Evolutionary conservation across 1,140 invertebrate species (phyloP).

Genomic region (Patella vulgata): DNA sequence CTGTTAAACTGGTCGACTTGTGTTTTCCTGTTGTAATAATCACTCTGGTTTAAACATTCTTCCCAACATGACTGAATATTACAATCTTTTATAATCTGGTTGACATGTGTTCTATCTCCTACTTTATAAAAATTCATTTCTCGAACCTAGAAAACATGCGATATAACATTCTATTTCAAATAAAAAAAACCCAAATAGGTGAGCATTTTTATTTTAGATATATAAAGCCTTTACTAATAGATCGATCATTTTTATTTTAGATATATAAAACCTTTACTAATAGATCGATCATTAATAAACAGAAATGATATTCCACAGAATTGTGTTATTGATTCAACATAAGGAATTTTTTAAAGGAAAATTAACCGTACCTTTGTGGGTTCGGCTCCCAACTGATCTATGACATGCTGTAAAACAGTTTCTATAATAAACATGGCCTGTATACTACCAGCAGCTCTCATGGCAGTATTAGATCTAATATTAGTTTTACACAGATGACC

Average conservation of each 20-base stretch:
- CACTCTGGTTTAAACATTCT: conserved; percentile 78
- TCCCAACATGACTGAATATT: conserved; percentile 83
- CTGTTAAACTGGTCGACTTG: conserved; percentile 55
- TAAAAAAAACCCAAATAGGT: too few relatives aligned
- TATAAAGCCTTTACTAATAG: too few relatives aligned
- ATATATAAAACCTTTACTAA: too few relatives aligned
- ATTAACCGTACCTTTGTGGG: too few relatives aligned
- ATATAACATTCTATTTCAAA: too few relatives aligned
- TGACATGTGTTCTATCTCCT: conserved; percentile 83
- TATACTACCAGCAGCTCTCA: conserved; percentile 66
- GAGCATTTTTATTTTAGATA: too few relatives aligned
- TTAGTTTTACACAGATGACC: conserved; percentile 65
- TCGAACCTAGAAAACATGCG: conserved; percentile 68
- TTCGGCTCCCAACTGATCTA: conserved; percentile 54
- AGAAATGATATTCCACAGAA: too few relatives aligned
- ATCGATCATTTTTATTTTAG: too few relatives aligned
- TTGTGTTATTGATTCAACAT: conserved; percentile 32
- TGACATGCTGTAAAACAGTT: conserved; percentile 49
- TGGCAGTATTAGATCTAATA: conserved; percentile 66
- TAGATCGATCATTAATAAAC: too few relatives aligned
- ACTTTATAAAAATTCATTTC: conserved; percentile 85
- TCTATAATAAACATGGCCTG: conserved; percentile 63
- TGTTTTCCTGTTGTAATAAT: conserved; percentile 69
- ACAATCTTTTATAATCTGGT: conserved; percentile 79
- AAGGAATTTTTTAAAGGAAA: too few relatives aligned